Evolutionary conservation across 1,140 invertebrate genomes (phyloP), one percentile per base, ranked within the genome.

Genomic region (Xylocopa sonorina): DNA sequence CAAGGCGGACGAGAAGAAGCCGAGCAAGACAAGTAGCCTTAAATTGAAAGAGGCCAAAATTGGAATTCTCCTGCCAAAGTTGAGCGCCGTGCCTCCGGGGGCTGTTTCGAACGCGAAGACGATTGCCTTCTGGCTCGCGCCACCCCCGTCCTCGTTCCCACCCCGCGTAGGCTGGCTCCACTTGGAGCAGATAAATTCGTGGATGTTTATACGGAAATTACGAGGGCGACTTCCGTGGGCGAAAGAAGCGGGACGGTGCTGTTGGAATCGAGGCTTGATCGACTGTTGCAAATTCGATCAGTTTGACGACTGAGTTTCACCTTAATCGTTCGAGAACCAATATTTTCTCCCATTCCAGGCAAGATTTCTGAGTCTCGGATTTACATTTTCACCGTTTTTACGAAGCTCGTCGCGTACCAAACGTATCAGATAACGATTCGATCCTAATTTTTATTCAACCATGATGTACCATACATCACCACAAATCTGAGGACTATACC

Each of bases 11-110:
- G 62, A 68, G 80, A 83, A 80, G 58, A 71, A 66, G 78, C 57
- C 73, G 69, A 67, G 69, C 78, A 88, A 90, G 88, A 90, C 89
- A 89, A 89, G 89, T 87, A 88, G 85, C 80, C 80, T 88, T 88
- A 90, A 90, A 90, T 90, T 88, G 89, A 88, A 88, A 87, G 88
- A 89, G 87, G 46, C 84, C 81, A 88, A 89, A 89, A 90, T 90
- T 90, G 88, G 84, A 90, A 90, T 90, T 90, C 88, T 89, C 85
- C 85, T 86, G 87, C 82, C 84, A 88, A 89, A 90, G 81, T 90
- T 85, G 84, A 82, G 77, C 82, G 83, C 60, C 68, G 64, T 82
- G 83, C 69, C 87, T 80, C 67, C 71, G 24, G 76, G 83, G 87
- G 87, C 63, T 88, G 80, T 68, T 85, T 82, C 81, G 80, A 76